Evolutionary conservation across 1,140 invertebrate genomes (phyloP).

Genomic region (Lasaia peninsularis): DNA sequence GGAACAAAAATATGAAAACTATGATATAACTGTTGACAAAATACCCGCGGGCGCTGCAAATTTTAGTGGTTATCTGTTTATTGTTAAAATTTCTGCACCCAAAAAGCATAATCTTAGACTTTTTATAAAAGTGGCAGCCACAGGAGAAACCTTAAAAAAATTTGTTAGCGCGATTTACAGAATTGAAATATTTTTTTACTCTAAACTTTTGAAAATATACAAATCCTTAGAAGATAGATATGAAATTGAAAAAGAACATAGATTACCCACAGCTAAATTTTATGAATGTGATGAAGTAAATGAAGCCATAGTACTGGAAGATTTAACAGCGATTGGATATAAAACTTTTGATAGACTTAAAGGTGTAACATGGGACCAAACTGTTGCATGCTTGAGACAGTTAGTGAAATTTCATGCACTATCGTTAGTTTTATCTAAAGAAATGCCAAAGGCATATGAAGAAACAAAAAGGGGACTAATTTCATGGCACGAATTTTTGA

Average conservation of each 20-base stretch:
- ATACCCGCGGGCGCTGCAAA: constrained; percentile 39
- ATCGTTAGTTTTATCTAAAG: constrained; percentile 24
- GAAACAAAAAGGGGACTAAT: constrained; percentile 9
- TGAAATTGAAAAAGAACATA: constrained; percentile 22
- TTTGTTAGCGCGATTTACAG: not conserved
- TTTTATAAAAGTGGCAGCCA: constrained; percentile 44
- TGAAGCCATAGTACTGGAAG: constrained; percentile 31
- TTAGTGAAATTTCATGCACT: constrained; percentile 36
- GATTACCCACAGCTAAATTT: constrained; percentile 25
- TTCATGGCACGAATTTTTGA: not conserved
- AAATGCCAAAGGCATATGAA: constrained; percentile 22
- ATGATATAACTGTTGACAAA: constrained; percentile 7
- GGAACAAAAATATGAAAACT: not conserved
- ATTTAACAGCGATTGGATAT: constrained; percentile 27
- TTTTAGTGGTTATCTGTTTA: constrained; percentile 36
- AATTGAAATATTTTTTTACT: constrained; percentile 21
- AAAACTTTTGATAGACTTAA: constrained; percentile 27
- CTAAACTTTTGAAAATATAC: constrained; percentile 20
- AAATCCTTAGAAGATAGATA: constrained; percentile 25
- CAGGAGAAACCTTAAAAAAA: constrained; percentile 35
- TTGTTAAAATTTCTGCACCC: constrained; percentile 24
- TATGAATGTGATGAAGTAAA: constrained; percentile 25
- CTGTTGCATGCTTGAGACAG: constrained; percentile 21
- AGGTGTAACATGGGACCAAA: constrained; percentile 30
- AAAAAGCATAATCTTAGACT: constrained; percentile 34